These are phyloP conservation scores for Tenebrio molitor DNA, from an alignment of 1,140 invertebrate species.

Conservation along the genomic window DNA sequence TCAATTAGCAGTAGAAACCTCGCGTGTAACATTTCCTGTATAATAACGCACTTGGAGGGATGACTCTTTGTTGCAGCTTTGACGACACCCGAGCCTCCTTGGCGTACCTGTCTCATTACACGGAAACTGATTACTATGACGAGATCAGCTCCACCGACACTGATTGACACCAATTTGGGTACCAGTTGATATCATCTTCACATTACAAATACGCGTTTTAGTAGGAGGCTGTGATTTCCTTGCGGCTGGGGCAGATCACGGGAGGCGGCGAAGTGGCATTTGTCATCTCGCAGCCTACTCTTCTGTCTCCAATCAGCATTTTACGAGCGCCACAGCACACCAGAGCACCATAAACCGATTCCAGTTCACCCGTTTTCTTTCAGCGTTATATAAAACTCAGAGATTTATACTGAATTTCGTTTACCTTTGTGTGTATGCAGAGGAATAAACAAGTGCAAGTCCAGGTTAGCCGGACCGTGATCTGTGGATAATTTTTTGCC, in stretches of 20 bases:
- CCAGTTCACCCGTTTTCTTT: conserved; percentile 51
- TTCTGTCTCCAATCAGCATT: conserved; percentile 61
- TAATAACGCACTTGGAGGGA: neutral
- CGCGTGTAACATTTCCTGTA: conserved; percentile 16
- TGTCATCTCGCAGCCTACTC: conserved; percentile 56
- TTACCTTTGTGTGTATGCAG: conserved; percentile 18
- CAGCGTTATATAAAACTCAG: conserved; percentile 41
- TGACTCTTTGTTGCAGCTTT: neutral
- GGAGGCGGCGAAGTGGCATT: conserved; percentile 44
- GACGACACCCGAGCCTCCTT: neutral
- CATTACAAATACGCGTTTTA: conserved; percentile 29
- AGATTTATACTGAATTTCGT: conserved; percentile 46
- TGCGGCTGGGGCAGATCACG: conserved; percentile 4
- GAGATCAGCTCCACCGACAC: neutral
- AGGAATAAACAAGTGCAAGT: conserved; percentile 27
- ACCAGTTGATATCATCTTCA: conserved; percentile 29
- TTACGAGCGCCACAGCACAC: conserved; percentile 60
- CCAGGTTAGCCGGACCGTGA: too few relatives aligned
- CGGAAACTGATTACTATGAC: neutral
- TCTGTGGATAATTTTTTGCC: neutral
- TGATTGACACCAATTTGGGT: conserved; percentile 19
- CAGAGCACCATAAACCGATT: conserved; percentile 59
- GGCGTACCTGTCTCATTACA: neutral
- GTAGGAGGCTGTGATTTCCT: conserved; percentile 4
- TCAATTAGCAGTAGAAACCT: conserved; percentile 28